phyloP scores from a whole-genome alignment of 37 sponge, comb jelly and placozoan species.

The Hexactinellida sp. region DNA sequence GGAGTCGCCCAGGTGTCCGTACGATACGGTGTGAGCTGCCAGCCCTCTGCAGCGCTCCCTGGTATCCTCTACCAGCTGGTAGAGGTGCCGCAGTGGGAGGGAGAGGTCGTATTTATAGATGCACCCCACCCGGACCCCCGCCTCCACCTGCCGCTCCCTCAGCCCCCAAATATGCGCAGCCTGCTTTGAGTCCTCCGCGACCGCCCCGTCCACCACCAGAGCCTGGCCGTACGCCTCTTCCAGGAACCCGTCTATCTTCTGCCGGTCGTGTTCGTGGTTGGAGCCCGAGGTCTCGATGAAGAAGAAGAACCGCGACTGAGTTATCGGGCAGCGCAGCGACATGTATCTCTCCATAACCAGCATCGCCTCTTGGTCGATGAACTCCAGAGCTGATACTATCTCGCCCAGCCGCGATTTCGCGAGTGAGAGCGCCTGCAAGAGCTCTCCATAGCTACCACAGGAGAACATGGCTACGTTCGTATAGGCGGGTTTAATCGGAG shows the following conservation, averaged over 20 bases:
- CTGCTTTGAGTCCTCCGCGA: constrained; percentile 57
- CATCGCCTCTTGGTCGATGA: constrained; percentile 58
- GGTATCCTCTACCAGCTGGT: constrained; percentile 65
- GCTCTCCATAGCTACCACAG: constrained; percentile 50
- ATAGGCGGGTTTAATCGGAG: constrained; percentile 53
- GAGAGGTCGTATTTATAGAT: constrained; percentile 89
- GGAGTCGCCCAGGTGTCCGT: constrained; percentile 95
- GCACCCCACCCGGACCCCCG: constrained; percentile 46
- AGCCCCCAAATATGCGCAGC: constrained; percentile 54
- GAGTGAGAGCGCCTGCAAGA: constrained; percentile 29
- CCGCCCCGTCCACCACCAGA: constrained; percentile 52
- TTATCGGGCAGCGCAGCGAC: constrained; percentile 40
- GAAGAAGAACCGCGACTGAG: constrained; percentile 50
- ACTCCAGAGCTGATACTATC: constrained; percentile 86
- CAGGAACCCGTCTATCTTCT: constrained; percentile 60
- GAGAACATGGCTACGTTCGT: constrained; percentile 78
- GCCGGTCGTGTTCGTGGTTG: constrained; percentile 53
- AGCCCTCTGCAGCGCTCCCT: constrained; percentile 29
- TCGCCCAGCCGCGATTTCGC: constrained; percentile 64
- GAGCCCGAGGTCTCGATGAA: constrained; percentile 90
- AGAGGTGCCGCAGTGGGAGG: constrained; percentile 61
- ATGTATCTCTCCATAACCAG: constrained; percentile 50
- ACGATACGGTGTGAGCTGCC: constrained; percentile 51
- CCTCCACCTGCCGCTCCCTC: constrained; percentile 69
- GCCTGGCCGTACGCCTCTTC: constrained; percentile 38